Percentiles rank a stretch among this genome's conserved stretches.
phyloP scores from a whole-genome alignment of 2,888 invertebrate genomes.

The Ischnura elegans region DNA sequence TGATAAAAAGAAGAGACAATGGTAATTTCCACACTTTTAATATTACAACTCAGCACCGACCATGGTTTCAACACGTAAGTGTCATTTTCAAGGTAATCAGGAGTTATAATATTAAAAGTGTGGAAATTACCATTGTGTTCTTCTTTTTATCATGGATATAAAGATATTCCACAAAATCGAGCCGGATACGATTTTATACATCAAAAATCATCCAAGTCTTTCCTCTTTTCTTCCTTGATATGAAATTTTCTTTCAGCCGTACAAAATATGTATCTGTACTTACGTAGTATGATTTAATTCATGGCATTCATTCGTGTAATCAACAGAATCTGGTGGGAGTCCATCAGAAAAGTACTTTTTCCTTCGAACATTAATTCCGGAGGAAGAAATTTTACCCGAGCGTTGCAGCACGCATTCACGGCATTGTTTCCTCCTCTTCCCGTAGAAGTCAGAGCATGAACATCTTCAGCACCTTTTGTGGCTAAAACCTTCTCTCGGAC shows the following conservation, averaged over 20 bases:
- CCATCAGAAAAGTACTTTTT: conserved; percentile 73
- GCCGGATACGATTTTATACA: too few relatives aligned
- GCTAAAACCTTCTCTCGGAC: conserved; percentile 68
- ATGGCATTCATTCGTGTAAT: conserved; percentile 73
- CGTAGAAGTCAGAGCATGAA: conserved; percentile 72
- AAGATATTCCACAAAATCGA: too few relatives aligned
- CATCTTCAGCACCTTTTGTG: conserved; percentile 70
- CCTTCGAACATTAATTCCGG: conserved; percentile 73
- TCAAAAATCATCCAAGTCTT: conserved; percentile 74
- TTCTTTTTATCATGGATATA: too few relatives aligned
- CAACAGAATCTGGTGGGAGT: conserved; percentile 71
- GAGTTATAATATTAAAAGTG: too few relatives aligned
- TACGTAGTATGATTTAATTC: conserved; percentile 74
- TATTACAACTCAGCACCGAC: too few relatives aligned
- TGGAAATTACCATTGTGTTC: too few relatives aligned
- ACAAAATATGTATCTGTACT: conserved; percentile 72
- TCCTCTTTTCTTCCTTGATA: conserved; percentile 73
- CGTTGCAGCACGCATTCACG: conserved; percentile 75
- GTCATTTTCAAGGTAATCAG: too few relatives aligned
- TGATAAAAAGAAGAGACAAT: too few relatives aligned
- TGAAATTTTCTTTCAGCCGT: conserved; percentile 74
- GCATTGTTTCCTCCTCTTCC: conserved; percentile 75
- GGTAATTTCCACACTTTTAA: too few relatives aligned
- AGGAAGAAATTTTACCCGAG: conserved; percentile 74
- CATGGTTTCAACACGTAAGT: too few relatives aligned